These are phyloP conservation scores for Caracal caracal DNA, from an alignment of 2,113 vertebrate genomes.

Conservation along the genomic window DNA sequence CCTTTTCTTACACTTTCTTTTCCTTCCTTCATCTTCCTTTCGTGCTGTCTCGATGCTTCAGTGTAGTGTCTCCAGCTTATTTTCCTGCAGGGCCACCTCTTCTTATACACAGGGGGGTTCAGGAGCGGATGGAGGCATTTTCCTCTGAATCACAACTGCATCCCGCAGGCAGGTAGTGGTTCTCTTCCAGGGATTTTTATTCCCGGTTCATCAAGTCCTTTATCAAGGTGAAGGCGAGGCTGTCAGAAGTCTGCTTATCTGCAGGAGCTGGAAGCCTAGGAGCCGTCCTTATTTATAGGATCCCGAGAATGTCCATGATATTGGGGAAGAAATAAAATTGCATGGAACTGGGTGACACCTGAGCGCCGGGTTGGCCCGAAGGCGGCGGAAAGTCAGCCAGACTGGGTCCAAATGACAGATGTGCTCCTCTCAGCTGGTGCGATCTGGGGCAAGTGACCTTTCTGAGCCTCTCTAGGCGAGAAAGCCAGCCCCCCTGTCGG, in stretches of 20 bases:
- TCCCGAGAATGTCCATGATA: not conserved
- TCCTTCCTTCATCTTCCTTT: not conserved
- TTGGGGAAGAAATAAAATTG: not conserved
- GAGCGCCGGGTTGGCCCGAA: not conserved
- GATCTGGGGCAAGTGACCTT: not conserved
- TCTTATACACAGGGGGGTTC: not conserved
- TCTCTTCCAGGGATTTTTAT: slow-evolving; percentile 43
- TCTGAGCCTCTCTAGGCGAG: not conserved
- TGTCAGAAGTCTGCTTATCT: not conserved
- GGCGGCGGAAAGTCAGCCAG: not conserved
- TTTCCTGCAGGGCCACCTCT: not conserved
- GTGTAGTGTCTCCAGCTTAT: not conserved
- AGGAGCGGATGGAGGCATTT: not conserved
- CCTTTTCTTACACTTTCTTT: not conserved
- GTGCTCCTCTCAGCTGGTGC: too few relatives aligned
- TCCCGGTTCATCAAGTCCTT: not conserved
- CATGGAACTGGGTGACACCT: not conserved
- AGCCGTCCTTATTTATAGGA: not conserved
- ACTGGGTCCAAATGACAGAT: not conserved
- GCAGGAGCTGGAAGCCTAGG: not conserved
- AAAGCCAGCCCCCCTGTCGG: not conserved
- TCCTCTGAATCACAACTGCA: not conserved
- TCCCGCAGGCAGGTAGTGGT: not conserved
- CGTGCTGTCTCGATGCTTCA: not conserved
- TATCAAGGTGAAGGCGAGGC: not conserved